Evolutionary conservation across 2,113 vertebrate species (phyloP), one percentile per base, ranked within the genome.

Genomic region (Micronycteris hirsuta): DNA sequence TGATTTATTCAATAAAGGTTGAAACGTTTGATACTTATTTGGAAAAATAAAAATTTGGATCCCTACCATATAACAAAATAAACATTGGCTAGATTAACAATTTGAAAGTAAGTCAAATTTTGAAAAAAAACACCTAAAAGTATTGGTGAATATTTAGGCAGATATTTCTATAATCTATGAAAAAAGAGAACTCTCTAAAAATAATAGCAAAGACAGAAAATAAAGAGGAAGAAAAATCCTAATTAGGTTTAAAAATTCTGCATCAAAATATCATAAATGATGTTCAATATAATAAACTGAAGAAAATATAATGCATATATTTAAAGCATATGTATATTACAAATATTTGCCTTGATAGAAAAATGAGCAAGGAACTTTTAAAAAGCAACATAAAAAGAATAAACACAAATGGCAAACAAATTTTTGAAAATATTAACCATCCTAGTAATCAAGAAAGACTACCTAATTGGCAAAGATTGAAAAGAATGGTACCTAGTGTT

Each of bases 241-340:
- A 19, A 76, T 80, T 73, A 87, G 49, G 5, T 58, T 86, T 78
- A 38, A 52, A 74, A 91, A 74, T 74, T 54, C 52, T 61, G 12
- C 20, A 76, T 43, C 68, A 89, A 95, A 73, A 77, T 54, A 41
- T 15, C 49, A 81, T 45, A 87, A 85, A 28, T 26, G 88, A 89
- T 85, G 4, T 84, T 93, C 71, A 87, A 68, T 1, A 12, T 26
- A 78, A 41, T 54, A 52, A 94, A 70, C 36, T 56, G 0, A 49
- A 84, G 63, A 84, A 95, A 78, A 95, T 86, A 56, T 47, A 85
- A 81, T 82, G 63, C n/a, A n/a, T n/a, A n/a, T n/a, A n/a, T 15
- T 2, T 94, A 76, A 70, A 26, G 76, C 38, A 63, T 31, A 63
- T 63, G 58, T 61, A 26, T 61, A 61, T 61, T 61, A 28, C 28